Evolutionary conservation across 1,140 invertebrate species (phyloP).

Genomic region (Vollenhovia emeryi): DNA sequence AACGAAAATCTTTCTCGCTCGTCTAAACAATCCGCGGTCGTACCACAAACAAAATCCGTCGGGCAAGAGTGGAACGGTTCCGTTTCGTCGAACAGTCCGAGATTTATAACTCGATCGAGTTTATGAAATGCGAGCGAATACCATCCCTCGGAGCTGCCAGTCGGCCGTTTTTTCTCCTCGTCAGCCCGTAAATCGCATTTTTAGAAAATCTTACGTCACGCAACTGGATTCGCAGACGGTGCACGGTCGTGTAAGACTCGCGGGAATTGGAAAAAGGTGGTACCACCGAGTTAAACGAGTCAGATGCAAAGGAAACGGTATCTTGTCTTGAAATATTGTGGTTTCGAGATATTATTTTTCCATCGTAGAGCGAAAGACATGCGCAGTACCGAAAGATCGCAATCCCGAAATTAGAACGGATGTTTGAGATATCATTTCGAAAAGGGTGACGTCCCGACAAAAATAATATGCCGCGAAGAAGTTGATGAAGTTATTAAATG

Average conservation of each 20-base stretch:
- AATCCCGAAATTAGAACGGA: neutral
- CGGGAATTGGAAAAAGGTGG: neutral
- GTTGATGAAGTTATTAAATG: neutral
- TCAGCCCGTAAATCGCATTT: slow-evolving; percentile 51
- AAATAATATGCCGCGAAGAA: neutral
- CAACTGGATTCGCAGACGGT: slow-evolving; percentile 10
- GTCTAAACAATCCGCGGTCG: slow-evolving; percentile 22
- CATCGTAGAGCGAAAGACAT: neutral
- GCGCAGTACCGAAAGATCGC: neutral
- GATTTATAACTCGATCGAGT: slow-evolving; percentile 56
- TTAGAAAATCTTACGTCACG: slow-evolving; percentile 65
- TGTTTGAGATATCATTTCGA: neutral
- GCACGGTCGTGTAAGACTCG: neutral
- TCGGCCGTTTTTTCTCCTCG: slow-evolving; percentile 26
- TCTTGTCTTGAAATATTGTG: neutral
- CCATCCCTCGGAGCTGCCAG: slow-evolving; percentile 2
- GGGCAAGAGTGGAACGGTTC: neutral
- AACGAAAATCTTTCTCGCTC: slow-evolving; percentile 42
- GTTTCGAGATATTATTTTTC: neutral
- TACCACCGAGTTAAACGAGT: neutral
- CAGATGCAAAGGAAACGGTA: neutral
- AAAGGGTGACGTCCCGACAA: neutral
- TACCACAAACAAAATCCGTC: slow-evolving; percentile 44
- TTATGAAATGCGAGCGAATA: slow-evolving; percentile 38
- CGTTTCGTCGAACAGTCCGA: slow-evolving; percentile 48